Conservation (phyloP, 1,140 invertebrate genomes). For the Bombus affinis region DNA sequence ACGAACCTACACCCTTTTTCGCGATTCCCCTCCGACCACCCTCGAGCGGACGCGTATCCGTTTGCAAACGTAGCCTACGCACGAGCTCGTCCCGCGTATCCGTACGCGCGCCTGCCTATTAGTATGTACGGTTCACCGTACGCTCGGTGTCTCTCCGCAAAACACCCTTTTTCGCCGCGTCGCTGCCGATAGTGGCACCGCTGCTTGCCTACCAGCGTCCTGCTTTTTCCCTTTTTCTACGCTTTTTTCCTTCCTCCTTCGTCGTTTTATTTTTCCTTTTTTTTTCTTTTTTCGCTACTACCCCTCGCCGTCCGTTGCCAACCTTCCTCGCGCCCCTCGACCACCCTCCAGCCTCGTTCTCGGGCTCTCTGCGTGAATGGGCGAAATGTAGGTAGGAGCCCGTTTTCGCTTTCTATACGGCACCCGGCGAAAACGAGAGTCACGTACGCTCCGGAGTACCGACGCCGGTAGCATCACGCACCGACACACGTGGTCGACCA, state of each 20-base stretch:
- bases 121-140: conserved; percentile 45
- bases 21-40: conserved; percentile 56
- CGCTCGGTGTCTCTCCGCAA: conserved; percentile 54
- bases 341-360: conserved; percentile 59
- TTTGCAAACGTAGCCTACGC: conserved; percentile 51
- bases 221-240: conserved; percentile 66
- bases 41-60: conserved; percentile 61
- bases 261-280: conserved; percentile 43
- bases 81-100: conserved; percentile 29
- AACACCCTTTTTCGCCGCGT: conserved; percentile 55
- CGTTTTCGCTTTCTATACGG: conserved; percentile 82
- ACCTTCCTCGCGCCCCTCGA: conserved; percentile 21
- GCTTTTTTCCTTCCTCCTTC: conserved; percentile 21
- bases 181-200: conserved; percentile 50
- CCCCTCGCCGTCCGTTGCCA: conserved; percentile 57
- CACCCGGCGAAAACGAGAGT: conserved; percentile 81
- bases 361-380: conserved; percentile 79
- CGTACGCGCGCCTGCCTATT: conserved; percentile 28
- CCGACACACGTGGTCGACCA: conserved; percentile 61
- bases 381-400: conserved; percentile 81
- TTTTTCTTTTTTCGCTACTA: conserved; percentile 25
- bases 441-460: conserved; percentile 77
- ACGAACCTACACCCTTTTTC: conserved; percentile 69
- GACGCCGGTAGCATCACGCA: conserved; percentile 73
- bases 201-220: conserved; percentile 47